Base-by-base conservation (phyloP, 2,888 invertebrate genomes). In the Pollenia angustigena region DNA sequence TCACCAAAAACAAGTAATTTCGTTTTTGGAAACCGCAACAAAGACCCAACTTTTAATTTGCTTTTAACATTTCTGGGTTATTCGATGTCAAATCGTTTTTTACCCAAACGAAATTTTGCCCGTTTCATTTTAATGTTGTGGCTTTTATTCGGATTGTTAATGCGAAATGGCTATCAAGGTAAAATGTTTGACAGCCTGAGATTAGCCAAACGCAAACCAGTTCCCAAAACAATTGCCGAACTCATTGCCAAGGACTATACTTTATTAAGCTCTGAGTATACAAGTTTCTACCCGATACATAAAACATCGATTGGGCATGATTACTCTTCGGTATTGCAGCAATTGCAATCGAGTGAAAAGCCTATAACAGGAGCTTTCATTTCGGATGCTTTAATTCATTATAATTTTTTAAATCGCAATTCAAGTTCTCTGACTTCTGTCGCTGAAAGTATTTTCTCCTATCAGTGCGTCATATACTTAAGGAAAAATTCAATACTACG, bases 141-240 rank as follows among this genome's bases (percentile, higher is more conserved):
- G 92, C 60, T 92, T 10, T 46, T 91, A 0, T 81, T 89, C 2
- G 89, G 90, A 0, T 68, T 92, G 2, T 88, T 92, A 8, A 60
- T 92, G 60, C 91, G 92, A 1, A 90, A 89, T 46, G 90, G 91
- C 42, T 92, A 92, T 69, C 92, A 92, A 81, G 92, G 91, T 1
- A 91, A 91, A 12, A 56, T 92, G 32, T 92, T 90, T 66, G 90
- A 91, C 23, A 89, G 91, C n/a, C 85, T 92, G 54, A 90, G 92
- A 9, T 76, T 87, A 12, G 87, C 88, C 0, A 85, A 85, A 9
- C 88, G 89, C 8, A 60, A 81, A 6, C 87, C 85, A 4, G 48
- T 90, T 74, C 92, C 92, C 4, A 14, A 40, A 4, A 89, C 88
- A 2, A 84, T 90, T 1, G 32, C 62, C 0, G 91, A 90, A 0